These are phyloP conservation scores for Cremastobaeus sp. DNA, from an alignment of 2,888 invertebrate species.

Conservation along the genomic window DNA sequence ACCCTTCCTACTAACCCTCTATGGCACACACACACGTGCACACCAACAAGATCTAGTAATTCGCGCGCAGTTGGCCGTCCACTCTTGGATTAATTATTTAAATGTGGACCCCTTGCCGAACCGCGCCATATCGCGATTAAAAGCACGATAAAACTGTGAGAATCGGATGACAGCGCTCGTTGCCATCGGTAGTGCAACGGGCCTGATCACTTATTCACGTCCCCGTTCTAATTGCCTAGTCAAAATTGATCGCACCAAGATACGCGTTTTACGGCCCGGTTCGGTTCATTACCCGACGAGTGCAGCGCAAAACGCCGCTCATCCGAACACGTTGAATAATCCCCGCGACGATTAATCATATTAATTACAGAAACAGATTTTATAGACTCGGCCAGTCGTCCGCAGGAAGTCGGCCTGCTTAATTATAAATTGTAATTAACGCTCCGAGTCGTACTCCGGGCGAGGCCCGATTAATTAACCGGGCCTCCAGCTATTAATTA, in stretches of 20 bases:
- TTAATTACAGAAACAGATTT: constrained; percentile 71
- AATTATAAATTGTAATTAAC: constrained; percentile 78
- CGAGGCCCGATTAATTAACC: constrained; percentile 74
- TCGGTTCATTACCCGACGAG: no score
- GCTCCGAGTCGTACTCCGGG: constrained; percentile 66
- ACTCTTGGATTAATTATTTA: constrained; percentile 60
- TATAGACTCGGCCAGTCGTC: constrained; percentile 46
- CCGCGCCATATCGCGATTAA: constrained; percentile 49
- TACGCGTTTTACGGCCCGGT: neutral
- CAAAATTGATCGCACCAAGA: constrained; percentile 14
- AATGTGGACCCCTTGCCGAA: constrained; percentile 47
- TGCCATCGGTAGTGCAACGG: constrained; percentile 10
- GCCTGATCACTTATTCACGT: constrained; percentile 18
- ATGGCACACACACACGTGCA: constrained; percentile 39
- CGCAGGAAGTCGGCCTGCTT: constrained; percentile 70
- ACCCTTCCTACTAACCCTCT: constrained; percentile 63
- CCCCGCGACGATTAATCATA: constrained; percentile 76
- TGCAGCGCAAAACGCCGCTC: no score
- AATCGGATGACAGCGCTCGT: constrained; percentile 41
- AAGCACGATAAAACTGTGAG: constrained; percentile 55
- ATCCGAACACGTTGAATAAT: constrained; percentile 71
- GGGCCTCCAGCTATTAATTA: constrained; percentile 74
- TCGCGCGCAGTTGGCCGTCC: constrained; percentile 56
- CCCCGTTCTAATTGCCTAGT: neutral
- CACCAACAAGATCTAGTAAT: constrained; percentile 18